Evolutionary conservation across 35 echinoderm and acorn worm species (phyloP), one percentile per base, ranked within the genome.

Genomic region (Eucidaris tribuloides): DNA sequence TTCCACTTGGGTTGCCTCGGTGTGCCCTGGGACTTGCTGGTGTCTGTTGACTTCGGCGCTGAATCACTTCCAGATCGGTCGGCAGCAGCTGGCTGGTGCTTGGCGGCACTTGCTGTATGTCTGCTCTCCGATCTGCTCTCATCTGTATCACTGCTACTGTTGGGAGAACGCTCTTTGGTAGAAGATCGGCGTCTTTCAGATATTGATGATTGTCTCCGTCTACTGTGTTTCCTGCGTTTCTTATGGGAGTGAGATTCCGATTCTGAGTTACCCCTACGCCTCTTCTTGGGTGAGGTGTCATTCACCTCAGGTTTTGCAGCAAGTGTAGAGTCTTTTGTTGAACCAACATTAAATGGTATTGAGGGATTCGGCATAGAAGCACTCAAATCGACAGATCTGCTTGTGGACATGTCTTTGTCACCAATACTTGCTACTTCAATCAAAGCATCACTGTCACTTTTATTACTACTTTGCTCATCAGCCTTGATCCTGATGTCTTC

Each of bases 71-170:
- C 23, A 32, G 33, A 25, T 46, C 42, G 65, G 11, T 48, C 34
- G 23, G 29, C 19, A 18, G 32, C 19, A 3, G 38, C 19, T 58
- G 33, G 11, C 2, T 62, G 58, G 70, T 7, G 65, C 34, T 92
- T 81, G 32, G 36, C 25, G 13, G 37, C 32, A 9, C 68, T 62
- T 7, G 72, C 78, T 27, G 76, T 46, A 13, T 61, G 34, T 81
- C 82, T 88, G 45, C 76, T 82, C 49, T 97, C 94, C 34, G 54
- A 58, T 14, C 49, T 62, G 4, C 87, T 93, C 20, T 93, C 96
- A 82, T 99, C 96, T 1, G 90, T 87, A 45, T 99, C 96, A 58
- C 90, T 99, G 77, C 94, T 99, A 45, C 89, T 99, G 46, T 93
- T 71, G 36, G 48, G 30, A 15, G 71, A 62, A 29, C 42, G 78